A percentile compares a stretch with the other conserved stretches of the same genome.
phyloP scores from a whole-genome alignment of 2,797 vertebrate species.

The Meda fulgida region DNA sequence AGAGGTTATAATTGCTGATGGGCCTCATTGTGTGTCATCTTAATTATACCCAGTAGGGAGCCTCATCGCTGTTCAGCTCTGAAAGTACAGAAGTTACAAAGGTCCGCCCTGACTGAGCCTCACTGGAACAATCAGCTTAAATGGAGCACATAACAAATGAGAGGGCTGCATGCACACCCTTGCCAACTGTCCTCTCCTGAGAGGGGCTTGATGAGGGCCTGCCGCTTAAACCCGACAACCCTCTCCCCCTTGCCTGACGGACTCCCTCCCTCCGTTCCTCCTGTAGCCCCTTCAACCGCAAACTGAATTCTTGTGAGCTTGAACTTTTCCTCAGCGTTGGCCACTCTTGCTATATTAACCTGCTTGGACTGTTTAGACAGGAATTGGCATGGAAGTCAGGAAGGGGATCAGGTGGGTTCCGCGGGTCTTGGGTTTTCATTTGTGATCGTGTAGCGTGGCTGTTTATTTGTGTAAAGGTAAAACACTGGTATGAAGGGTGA shows the following conservation, averaged over 20 bases:
- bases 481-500: neutral
- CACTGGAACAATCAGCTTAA: conserved; percentile 30
- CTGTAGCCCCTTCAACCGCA: conserved; percentile 1
- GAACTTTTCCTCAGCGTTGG: neutral
- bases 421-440: conserved; percentile 4
- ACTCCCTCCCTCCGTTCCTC: neutral
- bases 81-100: conserved; percentile 44
- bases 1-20: conserved; percentile 73
- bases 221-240: conserved; percentile 1
- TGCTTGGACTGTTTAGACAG: conserved; percentile 21
- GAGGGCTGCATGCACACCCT: neutral
- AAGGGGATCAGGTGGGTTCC: conserved; percentile 47
- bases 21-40: conserved; percentile 66
- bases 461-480: conserved; percentile 15
- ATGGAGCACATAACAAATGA: conserved; percentile 17
- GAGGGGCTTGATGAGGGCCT: neutral
- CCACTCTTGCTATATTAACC: neutral
- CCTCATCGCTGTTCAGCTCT: conserved; percentile 40
- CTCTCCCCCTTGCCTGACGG: conserved; percentile 15
- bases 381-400: conserved; percentile 8
- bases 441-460: neutral
- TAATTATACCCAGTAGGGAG: conserved; percentile 72
- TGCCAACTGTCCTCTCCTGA: conserved; percentile 22
- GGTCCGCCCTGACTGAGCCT: conserved; percentile 16
- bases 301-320: conserved; percentile 4